Evolutionary conservation across 1,140 invertebrate species (phyloP).

Genomic region (Sitobion miscanthi): DNA sequence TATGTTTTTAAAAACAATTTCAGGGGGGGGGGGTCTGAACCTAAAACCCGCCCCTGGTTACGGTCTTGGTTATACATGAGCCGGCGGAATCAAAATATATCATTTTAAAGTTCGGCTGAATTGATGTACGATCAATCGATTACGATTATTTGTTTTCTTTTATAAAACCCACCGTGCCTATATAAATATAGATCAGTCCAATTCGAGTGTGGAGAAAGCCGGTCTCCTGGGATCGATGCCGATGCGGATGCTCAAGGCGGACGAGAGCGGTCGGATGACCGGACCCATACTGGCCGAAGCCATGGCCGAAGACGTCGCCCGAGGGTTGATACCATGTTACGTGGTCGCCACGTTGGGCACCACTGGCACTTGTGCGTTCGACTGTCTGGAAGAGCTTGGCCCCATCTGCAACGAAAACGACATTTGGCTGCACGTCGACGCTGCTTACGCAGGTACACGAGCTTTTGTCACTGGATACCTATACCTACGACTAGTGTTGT

Average conservation of each 20-base stretch:
- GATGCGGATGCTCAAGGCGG: constrained; percentile 78
- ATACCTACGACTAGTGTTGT: background rate
- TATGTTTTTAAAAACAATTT: too few species aligned
- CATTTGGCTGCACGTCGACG: constrained; percentile 88
- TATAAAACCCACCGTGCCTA: background rate
- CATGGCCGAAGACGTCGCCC: constrained; percentile 74
- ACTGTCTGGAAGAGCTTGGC: constrained; percentile 83
- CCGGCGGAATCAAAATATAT: too few species aligned
- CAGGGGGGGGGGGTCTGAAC: too few species aligned
- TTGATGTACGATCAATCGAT: background rate
- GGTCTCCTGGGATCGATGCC: constrained; percentile 82
- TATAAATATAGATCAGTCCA: constrained; percentile 74
- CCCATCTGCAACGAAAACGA: constrained; percentile 77
- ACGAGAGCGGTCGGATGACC: constrained; percentile 74
- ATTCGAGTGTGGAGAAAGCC: constrained; percentile 90
- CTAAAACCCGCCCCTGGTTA: too few species aligned
- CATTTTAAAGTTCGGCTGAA: too few species aligned
- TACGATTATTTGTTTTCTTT: background rate
- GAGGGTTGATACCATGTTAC: constrained; percentile 80
- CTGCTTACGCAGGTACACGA: constrained; percentile 79
- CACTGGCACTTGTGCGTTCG: constrained; percentile 91
- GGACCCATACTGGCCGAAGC: constrained; percentile 78
- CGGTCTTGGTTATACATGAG: too few species aligned
- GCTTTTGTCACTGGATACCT: too few species aligned
- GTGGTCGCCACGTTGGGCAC: constrained; percentile 89